Evolutionary conservation across 2,797 vertebrate species (phyloP).

Genomic region (Muscicapa comitata): DNA sequence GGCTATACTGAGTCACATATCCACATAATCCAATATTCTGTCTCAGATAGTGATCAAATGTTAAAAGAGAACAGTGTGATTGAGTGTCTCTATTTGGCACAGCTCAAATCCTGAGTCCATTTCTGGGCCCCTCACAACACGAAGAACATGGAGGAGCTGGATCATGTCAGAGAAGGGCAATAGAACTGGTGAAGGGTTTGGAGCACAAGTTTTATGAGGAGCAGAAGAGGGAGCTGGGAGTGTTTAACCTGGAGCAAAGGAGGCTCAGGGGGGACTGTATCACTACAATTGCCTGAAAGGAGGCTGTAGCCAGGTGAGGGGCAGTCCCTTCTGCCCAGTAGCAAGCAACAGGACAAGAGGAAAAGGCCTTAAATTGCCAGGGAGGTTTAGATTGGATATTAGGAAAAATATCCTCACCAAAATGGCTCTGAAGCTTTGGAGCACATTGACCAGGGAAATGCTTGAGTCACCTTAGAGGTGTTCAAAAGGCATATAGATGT

Average conservation of each 20-base stretch:
- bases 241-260: not conserved
- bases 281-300: not conserved
- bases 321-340: not conserved
- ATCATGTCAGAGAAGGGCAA: fast-evolving
- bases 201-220: not conserved
- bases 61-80: not conserved
- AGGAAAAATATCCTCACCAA: not conserved
- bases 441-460: not conserved
- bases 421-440: not conserved
- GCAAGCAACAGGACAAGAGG: fast-evolving
- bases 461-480: not conserved
- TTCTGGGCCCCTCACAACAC: not conserved
- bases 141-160: not conserved
- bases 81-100: fast-evolving
- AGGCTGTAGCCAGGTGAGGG: fast-evolving
- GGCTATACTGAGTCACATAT: not conserved
- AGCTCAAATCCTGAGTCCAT: not conserved
- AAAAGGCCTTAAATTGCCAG: not conserved
- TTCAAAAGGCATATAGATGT: not conserved
- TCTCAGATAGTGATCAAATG: not conserved
- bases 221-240: fast-evolving
- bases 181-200: not conserved
- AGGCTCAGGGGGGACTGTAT: fast-evolving
- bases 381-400: not conserved
- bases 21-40: not conserved